These are phyloP conservation scores for Notothenia rossii DNA, from an alignment of 2,113 vertebrate species.

Conservation along the genomic window DNA sequence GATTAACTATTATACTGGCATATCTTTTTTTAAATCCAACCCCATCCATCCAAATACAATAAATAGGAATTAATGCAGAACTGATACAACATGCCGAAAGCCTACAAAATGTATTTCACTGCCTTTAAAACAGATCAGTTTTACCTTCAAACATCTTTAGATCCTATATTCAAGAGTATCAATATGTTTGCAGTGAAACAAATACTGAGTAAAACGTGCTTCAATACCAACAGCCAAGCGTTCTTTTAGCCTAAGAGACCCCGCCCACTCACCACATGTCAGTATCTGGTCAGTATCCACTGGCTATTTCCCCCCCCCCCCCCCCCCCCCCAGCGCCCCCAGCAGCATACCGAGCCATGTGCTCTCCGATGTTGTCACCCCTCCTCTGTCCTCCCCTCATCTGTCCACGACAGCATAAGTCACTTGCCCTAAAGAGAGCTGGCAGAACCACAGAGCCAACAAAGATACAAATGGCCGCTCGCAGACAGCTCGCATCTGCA, in stretches of 20 bases:
- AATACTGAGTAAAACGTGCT: slow-evolving; percentile 1
- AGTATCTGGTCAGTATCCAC: neutral
- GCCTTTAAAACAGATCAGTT: neutral
- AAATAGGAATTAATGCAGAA: too few relatives aligned
- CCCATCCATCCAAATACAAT: too few relatives aligned
- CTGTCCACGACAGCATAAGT: slow-evolving; percentile 31
- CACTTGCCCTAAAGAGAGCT: slow-evolving; percentile 48
- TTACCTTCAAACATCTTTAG: neutral
- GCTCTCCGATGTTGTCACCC: slow-evolving; percentile 32
- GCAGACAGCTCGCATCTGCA: slow-evolving; percentile 57
- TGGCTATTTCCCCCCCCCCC: slow-evolving; percentile 5
- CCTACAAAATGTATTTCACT: neutral
- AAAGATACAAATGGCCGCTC: slow-evolving; percentile 66
- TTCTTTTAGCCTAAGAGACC: neutral
- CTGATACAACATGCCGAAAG: neutral
- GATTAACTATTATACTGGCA: too few relatives aligned
- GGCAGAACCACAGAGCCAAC: slow-evolving; percentile 56
- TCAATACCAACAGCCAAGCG: slow-evolving; percentile 22
- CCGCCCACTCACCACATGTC: neutral
- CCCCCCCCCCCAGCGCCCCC: slow-evolving; percentile 16
- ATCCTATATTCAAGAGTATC: slow-evolving; percentile 5
- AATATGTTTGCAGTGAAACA: neutral
- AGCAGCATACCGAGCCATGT: slow-evolving; percentile 30
- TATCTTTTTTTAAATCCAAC: too few relatives aligned
- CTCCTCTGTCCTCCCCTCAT: slow-evolving; percentile 18